phyloP scores from a whole-genome alignment of 2,888 invertebrate genomes.

The Dorcus parallelipipedus region DNA sequence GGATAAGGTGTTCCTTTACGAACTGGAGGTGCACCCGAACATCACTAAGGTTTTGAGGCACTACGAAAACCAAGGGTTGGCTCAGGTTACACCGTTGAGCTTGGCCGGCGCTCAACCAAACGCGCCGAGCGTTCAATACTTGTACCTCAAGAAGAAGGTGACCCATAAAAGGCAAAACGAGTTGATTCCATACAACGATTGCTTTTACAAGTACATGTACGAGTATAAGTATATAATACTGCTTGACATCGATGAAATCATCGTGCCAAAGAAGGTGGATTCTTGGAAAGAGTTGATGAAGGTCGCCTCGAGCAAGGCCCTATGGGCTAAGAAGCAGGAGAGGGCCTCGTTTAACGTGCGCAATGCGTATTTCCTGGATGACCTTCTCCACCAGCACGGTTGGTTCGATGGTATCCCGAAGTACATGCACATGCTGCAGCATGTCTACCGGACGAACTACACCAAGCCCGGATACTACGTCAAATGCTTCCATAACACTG shows the following conservation, averaged over 20 bases:
- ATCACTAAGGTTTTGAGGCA: constrained; percentile 68
- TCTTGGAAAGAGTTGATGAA: constrained; percentile 76
- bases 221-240: constrained; percentile 80
- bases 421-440: constrained; percentile 80
- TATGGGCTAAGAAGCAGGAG: constrained; percentile 64
- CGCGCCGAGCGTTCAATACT: constrained; percentile 74
- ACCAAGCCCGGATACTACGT: constrained; percentile 86
- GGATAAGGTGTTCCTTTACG: constrained; percentile 83
- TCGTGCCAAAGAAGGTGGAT: constrained; percentile 69
- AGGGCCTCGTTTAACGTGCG: constrained; percentile 52
- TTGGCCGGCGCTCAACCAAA: constrained; percentile 84
- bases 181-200: constrained; percentile 90
- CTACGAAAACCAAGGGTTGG: constrained; percentile 35
- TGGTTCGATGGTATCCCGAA: constrained; percentile 77
- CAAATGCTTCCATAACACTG: constrained; percentile 86
- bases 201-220: constrained; percentile 83
- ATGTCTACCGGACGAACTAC: constrained; percentile 80
- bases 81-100: constrained; percentile 72
- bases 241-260: constrained; percentile 82
- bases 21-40: constrained; percentile 81
- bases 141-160: constrained; percentile 78
- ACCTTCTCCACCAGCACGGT: constrained; percentile 75
- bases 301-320: constrained; percentile 43
- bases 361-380: constrained; percentile 91
- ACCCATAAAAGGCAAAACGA: constrained; percentile 89